Evolutionary conservation across 2,888 invertebrate genomes (phyloP), one percentile per base, ranked within the genome.

Genomic region (Lydus trimaculatus): DNA sequence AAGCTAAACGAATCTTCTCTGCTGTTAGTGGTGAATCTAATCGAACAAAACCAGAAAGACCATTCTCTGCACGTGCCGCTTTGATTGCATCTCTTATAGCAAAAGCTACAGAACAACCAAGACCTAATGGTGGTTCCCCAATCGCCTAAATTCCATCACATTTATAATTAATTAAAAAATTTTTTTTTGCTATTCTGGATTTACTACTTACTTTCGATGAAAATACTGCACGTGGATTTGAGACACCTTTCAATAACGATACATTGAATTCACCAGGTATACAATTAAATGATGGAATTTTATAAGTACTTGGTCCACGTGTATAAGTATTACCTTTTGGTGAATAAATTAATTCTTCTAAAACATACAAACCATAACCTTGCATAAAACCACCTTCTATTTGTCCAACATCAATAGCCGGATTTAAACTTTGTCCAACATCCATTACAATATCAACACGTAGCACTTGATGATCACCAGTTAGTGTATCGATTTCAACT

Each of bases 361-460:
- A 86, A 0, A 95, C 94, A 79, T 94, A 97, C 66, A 98, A 84
- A 1, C 98, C 98, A 79, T 97, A 96, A 0, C 98, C 98, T 88
- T 98, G 97, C 81, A 96, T 89, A 79, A 97, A 98, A 0, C 90
- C 98, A 2, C 98, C 98, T 86, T 98, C 98, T 17, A 98, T 92
- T 87, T 98, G 98, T 0, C 98, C 98, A 76, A 98, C 94, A 79
- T 98, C 98, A 73, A 98, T 96, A 1, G 98, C 97, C 4, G 98
- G 98, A 85, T 98, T 98, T 65, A 98, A 86, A 85, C 97, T 97
- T 76, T 94, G 92, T 0, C 98, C 83, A 82, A 98, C 89, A 86
- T 98, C 98, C 98, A 98, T 98, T 0, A 98, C 97, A 76, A 98
- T 97, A 80, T 98, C 97, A 0, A 95, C 93, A 79, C 93, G 89